Conservation (phyloP, 2,888 invertebrate species). For the Rhabditophanes sp. region DNA sequence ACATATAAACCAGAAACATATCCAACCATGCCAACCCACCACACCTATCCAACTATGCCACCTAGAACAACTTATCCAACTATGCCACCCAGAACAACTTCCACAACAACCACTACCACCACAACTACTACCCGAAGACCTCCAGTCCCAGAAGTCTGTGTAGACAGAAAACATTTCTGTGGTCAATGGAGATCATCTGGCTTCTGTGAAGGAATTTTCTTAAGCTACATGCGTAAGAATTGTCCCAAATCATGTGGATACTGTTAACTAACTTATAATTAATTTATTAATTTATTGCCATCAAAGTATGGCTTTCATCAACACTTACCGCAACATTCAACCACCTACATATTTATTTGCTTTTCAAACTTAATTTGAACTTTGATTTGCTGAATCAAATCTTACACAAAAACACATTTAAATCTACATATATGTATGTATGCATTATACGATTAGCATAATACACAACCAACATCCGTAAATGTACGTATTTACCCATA, state of each 20-base stretch:
- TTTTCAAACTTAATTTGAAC: no score
- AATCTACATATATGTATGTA: no score
- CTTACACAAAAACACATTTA: no score
- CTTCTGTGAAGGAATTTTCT: constrained; percentile 40
- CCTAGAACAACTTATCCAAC: constrained; percentile 3
- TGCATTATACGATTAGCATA: no score
- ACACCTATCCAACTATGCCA: constrained; percentile 4
- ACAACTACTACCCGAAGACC: constrained; percentile 8
- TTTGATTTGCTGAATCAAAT: no score
- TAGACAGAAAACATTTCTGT: constrained; percentile 38
- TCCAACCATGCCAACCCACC: constrained; percentile 1
- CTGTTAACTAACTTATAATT: constrained; percentile 14
- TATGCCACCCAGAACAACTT: constrained; percentile 4
- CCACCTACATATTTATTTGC: no score
- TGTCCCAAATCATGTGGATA: constrained; percentile 31
- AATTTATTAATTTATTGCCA: no score
- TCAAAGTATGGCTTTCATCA: no score
- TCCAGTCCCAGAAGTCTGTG: constrained; percentile 17
- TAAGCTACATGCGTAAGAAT: constrained; percentile 38
- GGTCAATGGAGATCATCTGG: constrained; percentile 37
- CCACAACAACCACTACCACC: constrained; percentile 3
- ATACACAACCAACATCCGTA: no score
- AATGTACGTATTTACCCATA: no score
- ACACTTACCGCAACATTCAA: no score
- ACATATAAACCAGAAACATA: background rate